phyloP scores from a whole-genome alignment of 2,797 vertebrate genomes.

The Psittacula derbiana region DNA sequence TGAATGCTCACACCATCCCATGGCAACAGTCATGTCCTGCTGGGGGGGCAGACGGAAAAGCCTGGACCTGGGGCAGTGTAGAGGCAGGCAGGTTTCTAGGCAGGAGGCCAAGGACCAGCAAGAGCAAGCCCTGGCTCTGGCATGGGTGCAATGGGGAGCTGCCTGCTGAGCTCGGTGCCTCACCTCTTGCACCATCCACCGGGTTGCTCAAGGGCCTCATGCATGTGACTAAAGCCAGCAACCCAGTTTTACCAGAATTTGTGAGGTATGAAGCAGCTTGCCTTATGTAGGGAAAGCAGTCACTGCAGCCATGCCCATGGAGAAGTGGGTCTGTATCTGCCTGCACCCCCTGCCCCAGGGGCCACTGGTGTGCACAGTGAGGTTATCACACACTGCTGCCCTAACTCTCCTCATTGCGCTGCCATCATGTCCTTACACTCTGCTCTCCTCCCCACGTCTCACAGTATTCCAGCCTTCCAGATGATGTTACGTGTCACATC shows the following conservation, averaged over 20 bases:
- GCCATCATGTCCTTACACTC: background rate
- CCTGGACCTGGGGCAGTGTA: background rate
- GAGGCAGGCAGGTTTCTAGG: background rate
- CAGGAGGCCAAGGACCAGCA: background rate
- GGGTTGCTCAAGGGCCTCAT: background rate
- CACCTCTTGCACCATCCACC: background rate
- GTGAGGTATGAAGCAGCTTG: rapidly evolving
- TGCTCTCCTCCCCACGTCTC: background rate
- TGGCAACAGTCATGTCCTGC: background rate
- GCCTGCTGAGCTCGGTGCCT: background rate
- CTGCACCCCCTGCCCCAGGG: no score
- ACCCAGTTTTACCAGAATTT: background rate
- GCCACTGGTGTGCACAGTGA: rapidly evolving
- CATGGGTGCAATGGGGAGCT: rapidly evolving
- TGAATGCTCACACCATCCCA: rapidly evolving
- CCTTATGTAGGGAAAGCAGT: background rate
- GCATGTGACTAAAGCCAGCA: background rate
- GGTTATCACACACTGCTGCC: background rate
- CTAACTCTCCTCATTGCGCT: background rate
- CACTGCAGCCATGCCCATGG: rapidly evolving
- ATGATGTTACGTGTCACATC: rapidly evolving
- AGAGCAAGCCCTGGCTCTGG: background rate
- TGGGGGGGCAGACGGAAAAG: background rate
- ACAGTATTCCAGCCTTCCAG: background rate
- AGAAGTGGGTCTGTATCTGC: background rate